Base-by-base conservation (phyloP, 2,888 invertebrate species). In the Zygothrica quintamaculata region DNA sequence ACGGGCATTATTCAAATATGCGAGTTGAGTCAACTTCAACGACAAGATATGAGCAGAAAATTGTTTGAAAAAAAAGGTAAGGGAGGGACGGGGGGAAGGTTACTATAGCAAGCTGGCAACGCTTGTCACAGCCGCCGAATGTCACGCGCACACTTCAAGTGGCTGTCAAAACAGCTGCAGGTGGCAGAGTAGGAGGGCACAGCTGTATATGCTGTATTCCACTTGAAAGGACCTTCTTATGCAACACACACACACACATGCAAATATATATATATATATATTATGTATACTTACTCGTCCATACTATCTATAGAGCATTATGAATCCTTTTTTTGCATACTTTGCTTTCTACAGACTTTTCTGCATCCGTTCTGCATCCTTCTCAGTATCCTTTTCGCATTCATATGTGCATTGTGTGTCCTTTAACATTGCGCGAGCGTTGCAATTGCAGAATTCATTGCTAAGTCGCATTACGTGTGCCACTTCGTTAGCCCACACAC, bases 91-190 rank as follows among this genome's bases (percentile, higher is more conserved):
- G 25, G 57, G 50, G 13, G 26, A 15, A 31, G n/a, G n/a, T 4
- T 12, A 12, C 11, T 0, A 15, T 1, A n/a, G 8, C 16, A 12
- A 5, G 6, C 8, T 11, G 52, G 56, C 31, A 31, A 25, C 59
- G 34, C 55, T 52, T 74, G 77, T 84, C 84, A 84, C 60, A 67
- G 81, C 67, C 87, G 87, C 71, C 71, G 84, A 86, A 70, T 84
- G 80, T 80, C 80, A 80, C 84, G 80, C 81, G 77, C 84, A 86
- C 67, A 43, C 64, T 60, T 80, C 77, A 70, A 80, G 79, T 84
- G 84, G 60, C 77, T 67, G 76, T 60, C 55, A 61, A 43, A 39
- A 44, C 48, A 51, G 57, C 56, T 47, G 52, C 16, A 29, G 33
- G 37, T 12, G 40, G 29, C 4, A 22, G 12, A 48, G 33, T 13